Base-by-base conservation (phyloP, 1,140 invertebrate genomes). In the Saccostrea glomerata region DNA sequence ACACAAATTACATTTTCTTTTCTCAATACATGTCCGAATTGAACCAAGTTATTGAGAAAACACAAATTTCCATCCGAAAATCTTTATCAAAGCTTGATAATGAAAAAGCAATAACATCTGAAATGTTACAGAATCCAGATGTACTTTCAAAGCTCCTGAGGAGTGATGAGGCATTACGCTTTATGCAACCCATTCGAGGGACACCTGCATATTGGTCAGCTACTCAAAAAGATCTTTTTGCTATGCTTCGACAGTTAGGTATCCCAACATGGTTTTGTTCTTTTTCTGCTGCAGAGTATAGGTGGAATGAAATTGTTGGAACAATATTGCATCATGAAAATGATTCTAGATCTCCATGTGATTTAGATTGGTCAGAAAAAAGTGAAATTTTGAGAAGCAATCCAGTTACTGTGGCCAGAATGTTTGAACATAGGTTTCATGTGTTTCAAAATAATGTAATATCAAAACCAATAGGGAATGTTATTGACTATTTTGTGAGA, bases 201-300 rank as follows among this genome's bases (percentile, higher is more conserved):
- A 47, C 47, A 2, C 47, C 47, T 47, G 47, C 47, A 6, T 47
- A 47, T 47, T 47, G 86, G 82, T 25, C 89, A 85, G 2, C 91
- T 90, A 13, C 66, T 40, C 56, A 90, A 55, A 90, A 90, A 84
- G 90, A 90, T 70, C 20, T 91, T 13, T 90, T 91, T 89, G 91
- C 91, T 5, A 91, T 91, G 91, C 70, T 91, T 9, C 56, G 88
- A 6, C 47, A 88, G 89, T 30, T 82, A 87, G 40, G 91, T 90
- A n/a, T 90, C 6, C 47, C 47, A 47, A 47, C 47, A 2, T 47
- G 47, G 47, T 47, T 47, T 47, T 47, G 47, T 47, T 47, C 47
- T 2, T 47, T 47, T 47, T 47, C 47, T 1, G 47, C 47, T 1
- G 47, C 47, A 2, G 47, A 90, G 58, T 86, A 82, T 0, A 60